Evolutionary conservation across 2,113 vertebrate genomes (phyloP).

Genomic region (Eolophus roseicapilla): DNA sequence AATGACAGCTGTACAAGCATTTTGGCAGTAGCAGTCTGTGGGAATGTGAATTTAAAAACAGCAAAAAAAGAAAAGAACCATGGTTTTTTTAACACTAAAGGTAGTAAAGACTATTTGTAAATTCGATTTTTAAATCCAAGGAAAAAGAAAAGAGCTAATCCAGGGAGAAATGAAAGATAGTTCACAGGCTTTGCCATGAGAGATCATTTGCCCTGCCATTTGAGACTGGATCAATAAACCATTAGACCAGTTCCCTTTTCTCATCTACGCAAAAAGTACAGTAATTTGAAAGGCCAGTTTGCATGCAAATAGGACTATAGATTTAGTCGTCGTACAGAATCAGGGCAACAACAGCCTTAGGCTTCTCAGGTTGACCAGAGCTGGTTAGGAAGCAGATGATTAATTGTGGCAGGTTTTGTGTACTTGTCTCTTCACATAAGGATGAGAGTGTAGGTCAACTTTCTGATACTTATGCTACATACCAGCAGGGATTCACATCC

Average conservation of each 20-base stretch:
- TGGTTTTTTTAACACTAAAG: accelerated
- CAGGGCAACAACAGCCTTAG: slow-evolving; percentile 46
- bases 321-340: slow-evolving; percentile 21
- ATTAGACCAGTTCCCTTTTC: background rate
- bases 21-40: background rate
- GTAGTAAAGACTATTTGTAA: background rate
- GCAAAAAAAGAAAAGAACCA: background rate
- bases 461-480: slow-evolving; percentile 17
- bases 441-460: background rate
- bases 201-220: background rate
- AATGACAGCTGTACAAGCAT: background rate
- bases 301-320: slow-evolving; percentile 23
- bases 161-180: background rate
- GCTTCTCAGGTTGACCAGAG: slow-evolving; percentile 59
- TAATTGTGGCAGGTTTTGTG: slow-evolving; percentile 55
- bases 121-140: background rate
- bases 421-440: slow-evolving; percentile 61
- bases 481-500: background rate
- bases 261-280: background rate
- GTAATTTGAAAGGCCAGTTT: background rate
- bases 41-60: background rate
- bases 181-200: background rate
- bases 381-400: slow-evolving; percentile 48
- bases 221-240: background rate
- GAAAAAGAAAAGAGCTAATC: background rate